These are phyloP conservation scores for Augiades crinisus DNA, from an alignment of 2,888 invertebrate genomes.

Conservation along the genomic window DNA sequence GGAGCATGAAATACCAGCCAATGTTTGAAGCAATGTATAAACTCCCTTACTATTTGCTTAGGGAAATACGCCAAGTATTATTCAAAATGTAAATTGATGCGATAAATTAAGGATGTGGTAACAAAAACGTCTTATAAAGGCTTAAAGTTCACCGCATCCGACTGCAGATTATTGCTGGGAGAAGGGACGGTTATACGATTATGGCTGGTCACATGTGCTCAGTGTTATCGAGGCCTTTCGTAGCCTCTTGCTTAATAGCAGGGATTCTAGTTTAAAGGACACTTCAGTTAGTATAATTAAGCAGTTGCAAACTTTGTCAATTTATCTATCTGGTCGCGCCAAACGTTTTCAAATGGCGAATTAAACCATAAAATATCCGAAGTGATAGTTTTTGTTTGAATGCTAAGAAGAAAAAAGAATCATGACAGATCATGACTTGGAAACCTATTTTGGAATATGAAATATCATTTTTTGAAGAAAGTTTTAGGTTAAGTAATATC, in stretches of 20 bases:
- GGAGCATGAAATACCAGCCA: not conserved
- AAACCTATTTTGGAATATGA: too few relatives aligned
- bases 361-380: too few relatives aligned
- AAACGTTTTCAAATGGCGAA: too few relatives aligned
- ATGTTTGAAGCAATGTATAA: not conserved
- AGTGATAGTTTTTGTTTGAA: too few relatives aligned
- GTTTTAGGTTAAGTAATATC: too few relatives aligned
- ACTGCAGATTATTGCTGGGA: conserved; percentile 48
- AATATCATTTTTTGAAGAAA: too few relatives aligned
- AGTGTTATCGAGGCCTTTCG: not conserved
- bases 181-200: conserved; percentile 14
- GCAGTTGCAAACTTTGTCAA: too few relatives aligned
- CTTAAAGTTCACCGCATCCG: conserved; percentile 49
- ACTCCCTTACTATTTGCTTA: conserved; percentile 3
- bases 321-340: too few relatives aligned
- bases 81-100: conserved; percentile 8
- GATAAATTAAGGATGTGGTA: conserved; percentile 5
- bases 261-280: not conserved
- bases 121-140: conserved; percentile 33
- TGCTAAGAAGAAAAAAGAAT: too few relatives aligned
- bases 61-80: not conserved
- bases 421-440: too few relatives aligned
- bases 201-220: conserved; percentile 1
- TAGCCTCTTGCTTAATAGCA: not conserved
- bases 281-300: too few relatives aligned